Percentiles rank a stretch among this genome's conserved stretches.
Conservation (phyloP, 2,113 vertebrate species). For the Cyanistes caeruleus region DNA sequence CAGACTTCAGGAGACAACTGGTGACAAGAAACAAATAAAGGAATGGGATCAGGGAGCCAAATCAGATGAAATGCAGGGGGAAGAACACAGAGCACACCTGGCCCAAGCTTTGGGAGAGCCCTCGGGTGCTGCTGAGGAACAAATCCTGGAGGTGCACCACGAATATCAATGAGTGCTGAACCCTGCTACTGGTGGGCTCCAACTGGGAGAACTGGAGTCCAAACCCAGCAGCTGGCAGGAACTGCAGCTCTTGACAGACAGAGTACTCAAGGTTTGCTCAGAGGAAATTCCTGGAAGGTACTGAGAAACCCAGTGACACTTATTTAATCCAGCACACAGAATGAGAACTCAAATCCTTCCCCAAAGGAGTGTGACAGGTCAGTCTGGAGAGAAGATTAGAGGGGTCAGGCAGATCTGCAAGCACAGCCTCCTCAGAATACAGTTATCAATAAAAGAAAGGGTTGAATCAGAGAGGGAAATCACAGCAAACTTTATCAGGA, state of each 20-base stretch:
- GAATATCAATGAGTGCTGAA: accelerated
- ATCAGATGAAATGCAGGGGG: not conserved
- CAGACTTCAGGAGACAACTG: not conserved
- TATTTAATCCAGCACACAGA: not conserved
- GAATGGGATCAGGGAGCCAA: not conserved
- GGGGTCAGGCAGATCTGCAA: not conserved
- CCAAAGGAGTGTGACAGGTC: not conserved
- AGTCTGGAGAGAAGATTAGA: not conserved
- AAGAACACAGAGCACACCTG: not conserved
- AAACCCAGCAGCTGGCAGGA: not conserved
- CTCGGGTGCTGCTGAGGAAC: accelerated
- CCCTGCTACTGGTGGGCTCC: not conserved
- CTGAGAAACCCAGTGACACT: not conserved
- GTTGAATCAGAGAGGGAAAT: not conserved
- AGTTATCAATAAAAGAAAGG: not conserved
- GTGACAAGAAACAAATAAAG: not conserved
- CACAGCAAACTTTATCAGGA: not conserved
- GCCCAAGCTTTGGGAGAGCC: not conserved
- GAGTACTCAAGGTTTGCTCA: not conserved
- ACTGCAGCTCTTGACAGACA: not conserved
- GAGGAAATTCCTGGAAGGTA: not conserved
- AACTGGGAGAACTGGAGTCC: accelerated
- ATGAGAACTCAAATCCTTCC: not conserved
- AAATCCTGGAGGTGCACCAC: accelerated
- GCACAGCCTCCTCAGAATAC: not conserved